Conservation (phyloP, 2,797 vertebrate species). For the Falco rusticolus region DNA sequence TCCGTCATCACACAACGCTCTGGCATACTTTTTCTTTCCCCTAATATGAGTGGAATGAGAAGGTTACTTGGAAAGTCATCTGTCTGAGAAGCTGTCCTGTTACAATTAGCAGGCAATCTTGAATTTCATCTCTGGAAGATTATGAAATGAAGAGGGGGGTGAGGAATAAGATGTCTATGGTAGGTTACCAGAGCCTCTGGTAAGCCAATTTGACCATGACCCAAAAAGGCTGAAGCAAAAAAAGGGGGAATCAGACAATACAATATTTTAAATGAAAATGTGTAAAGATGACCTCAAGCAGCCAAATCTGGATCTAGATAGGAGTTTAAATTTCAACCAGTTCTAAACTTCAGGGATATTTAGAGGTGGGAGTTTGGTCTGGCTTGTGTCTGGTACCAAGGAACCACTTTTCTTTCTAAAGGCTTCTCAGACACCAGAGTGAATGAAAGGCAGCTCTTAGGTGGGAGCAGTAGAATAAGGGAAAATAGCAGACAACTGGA, state of each 20-base stretch:
- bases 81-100: constrained; percentile 71
- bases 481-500: neutral
- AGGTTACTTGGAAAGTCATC: constrained; percentile 71
- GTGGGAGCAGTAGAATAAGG: neutral
- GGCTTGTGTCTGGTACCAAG: neutral
- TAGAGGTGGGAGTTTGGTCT: constrained; percentile 1
- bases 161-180: neutral
- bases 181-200: neutral
- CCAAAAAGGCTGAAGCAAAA: neutral
- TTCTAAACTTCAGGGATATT: constrained; percentile 7
- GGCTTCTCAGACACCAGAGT: constrained; percentile 14
- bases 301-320: neutral
- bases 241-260: neutral
- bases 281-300: neutral
- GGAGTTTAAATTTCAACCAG: constrained; percentile 4
- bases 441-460: constrained; percentile 13
- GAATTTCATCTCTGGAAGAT: constrained; percentile 68
- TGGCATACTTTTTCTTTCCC: constrained; percentile 62
- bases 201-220: constrained; percentile 17
- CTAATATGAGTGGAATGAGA: constrained; percentile 70
- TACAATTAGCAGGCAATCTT: constrained; percentile 62
- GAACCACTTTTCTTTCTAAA: neutral
- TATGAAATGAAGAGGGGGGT: constrained; percentile 1
- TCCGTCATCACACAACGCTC: constrained; percentile 61
- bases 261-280: constrained; percentile 16